These are phyloP conservation scores for Holothuria leucospilota DNA, from an alignment of 53 echinoderm and acorn worm species.

Conservation along the genomic window DNA sequence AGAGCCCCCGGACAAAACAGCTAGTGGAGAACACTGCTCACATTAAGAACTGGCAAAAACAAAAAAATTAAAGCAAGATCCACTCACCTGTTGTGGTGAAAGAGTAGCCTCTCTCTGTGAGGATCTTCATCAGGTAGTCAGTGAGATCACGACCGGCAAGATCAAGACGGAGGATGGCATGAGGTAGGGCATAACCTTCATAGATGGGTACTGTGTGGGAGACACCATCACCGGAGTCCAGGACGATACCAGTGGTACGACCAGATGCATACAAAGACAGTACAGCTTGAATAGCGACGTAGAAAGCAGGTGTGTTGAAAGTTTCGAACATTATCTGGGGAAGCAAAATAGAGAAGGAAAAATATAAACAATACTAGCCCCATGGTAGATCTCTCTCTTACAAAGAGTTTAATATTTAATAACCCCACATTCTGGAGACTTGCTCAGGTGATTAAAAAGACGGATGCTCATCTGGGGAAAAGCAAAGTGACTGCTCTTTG, in stretches of 20 bases:
- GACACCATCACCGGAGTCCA: slow-evolving; percentile 82
- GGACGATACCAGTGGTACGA: slow-evolving; percentile 83
- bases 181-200: slow-evolving; percentile 47
- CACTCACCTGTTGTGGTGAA: slow-evolving; percentile 46
- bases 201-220: slow-evolving; percentile 75
- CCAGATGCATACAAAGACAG: slow-evolving; percentile 76
- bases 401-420: too few relatives aligned
- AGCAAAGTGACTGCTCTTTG: too few relatives aligned
- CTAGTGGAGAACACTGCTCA: too few relatives aligned
- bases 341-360: too few relatives aligned
- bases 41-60: too few relatives aligned
- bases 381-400: too few relatives aligned
- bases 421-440: too few relatives aligned
- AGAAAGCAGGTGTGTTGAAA: slow-evolving; percentile 82
- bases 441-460: too few relatives aligned
- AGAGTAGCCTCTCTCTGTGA: slow-evolving; percentile 52
- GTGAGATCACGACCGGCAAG: slow-evolving; percentile 15
- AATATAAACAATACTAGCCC: too few relatives aligned
- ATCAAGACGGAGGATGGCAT: not conserved
- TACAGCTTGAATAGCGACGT: slow-evolving; percentile 73
- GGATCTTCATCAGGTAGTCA: slow-evolving; percentile 12
- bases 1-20: too few relatives aligned
- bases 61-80: not conserved
- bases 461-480: too few relatives aligned
- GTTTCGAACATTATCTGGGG: slow-evolving; percentile 81